Evolutionary conservation across 2,888 invertebrate species (phyloP).

Genomic region (Linyphia triangularis): DNA sequence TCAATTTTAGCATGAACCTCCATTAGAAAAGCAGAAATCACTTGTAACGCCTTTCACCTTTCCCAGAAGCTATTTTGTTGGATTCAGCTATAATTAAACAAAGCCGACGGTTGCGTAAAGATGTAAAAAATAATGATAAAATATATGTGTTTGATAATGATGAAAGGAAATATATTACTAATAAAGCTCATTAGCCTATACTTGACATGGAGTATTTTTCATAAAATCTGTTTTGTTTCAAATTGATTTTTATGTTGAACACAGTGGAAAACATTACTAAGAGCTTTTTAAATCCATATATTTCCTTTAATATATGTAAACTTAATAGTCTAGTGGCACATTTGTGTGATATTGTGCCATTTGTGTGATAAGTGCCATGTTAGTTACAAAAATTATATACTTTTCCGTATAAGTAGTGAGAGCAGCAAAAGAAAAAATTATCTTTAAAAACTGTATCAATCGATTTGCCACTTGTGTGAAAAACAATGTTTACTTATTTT

Average conservation of each 20-base stretch:
- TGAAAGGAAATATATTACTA: slow-evolving; percentile 61
- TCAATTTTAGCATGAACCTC: slow-evolving; percentile 61
- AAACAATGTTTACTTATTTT: too few relatives aligned
- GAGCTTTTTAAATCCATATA: too few relatives aligned
- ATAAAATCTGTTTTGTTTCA: slow-evolving; percentile 41
- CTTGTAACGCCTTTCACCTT: slow-evolving; percentile 67
- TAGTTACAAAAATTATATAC: too few relatives aligned
- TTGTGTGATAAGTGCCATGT: too few relatives aligned
- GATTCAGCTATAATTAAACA: slow-evolving; percentile 64
- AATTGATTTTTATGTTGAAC: neutral
- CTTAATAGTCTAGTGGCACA: too few relatives aligned
- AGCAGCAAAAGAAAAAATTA: too few relatives aligned
- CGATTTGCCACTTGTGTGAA: too few relatives aligned
- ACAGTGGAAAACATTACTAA: slow-evolving; percentile 52
- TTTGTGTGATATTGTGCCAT: too few relatives aligned
- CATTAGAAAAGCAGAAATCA: slow-evolving; percentile 62
- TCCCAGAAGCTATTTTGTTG: slow-evolving; percentile 38
- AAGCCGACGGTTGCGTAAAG: slow-evolving; percentile 35
- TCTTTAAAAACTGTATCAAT: too few relatives aligned
- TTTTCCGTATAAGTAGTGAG: too few relatives aligned
- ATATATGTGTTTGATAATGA: slow-evolving; percentile 53
- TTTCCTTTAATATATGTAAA: too few relatives aligned
- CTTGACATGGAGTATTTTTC: slow-evolving; percentile 53
- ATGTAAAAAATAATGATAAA: slow-evolving; percentile 59
- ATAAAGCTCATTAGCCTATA: slow-evolving; percentile 61